Evolutionary conservation across 1,140 invertebrate genomes (phyloP).

Genomic region (Lasioglossum baleicum): DNA sequence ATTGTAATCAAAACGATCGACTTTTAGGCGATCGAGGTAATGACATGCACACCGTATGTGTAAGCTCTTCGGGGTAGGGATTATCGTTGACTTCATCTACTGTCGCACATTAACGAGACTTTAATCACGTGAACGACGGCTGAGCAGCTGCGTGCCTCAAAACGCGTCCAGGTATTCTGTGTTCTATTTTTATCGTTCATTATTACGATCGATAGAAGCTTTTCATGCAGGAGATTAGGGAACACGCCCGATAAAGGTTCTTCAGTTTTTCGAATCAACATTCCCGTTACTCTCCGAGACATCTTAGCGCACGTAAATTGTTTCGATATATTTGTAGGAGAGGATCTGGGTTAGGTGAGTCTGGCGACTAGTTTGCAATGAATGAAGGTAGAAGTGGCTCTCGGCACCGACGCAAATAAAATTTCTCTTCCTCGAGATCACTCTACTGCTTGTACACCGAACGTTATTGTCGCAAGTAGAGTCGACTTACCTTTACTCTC

Average conservation of each 20-base stretch:
- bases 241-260: no score
- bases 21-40: constrained; percentile 15
- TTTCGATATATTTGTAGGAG: neutral
- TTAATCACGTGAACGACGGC: neutral
- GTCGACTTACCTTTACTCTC: neutral
- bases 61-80: neutral
- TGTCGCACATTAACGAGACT: neutral
- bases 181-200: no score
- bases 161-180: no score
- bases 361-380: constrained; percentile 35
- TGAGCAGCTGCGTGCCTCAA: neutral
- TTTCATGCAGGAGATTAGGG: no score
- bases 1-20: constrained; percentile 17
- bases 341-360: constrained; percentile 35
- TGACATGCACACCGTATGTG: neutral
- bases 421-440: constrained; percentile 52
- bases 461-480: constrained; percentile 41
- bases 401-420: constrained; percentile 48
- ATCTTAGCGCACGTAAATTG: neutral
- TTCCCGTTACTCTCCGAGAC: no score
- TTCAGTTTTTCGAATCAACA: no score
- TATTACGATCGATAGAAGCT: no score
- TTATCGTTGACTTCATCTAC: constrained; percentile 24
- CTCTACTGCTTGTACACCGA: constrained; percentile 32
- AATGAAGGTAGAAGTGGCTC: constrained; percentile 22